These are phyloP conservation scores for Sarcophaga rosellei DNA, from an alignment of 2,888 invertebrate genomes.

Conservation along the genomic window DNA sequence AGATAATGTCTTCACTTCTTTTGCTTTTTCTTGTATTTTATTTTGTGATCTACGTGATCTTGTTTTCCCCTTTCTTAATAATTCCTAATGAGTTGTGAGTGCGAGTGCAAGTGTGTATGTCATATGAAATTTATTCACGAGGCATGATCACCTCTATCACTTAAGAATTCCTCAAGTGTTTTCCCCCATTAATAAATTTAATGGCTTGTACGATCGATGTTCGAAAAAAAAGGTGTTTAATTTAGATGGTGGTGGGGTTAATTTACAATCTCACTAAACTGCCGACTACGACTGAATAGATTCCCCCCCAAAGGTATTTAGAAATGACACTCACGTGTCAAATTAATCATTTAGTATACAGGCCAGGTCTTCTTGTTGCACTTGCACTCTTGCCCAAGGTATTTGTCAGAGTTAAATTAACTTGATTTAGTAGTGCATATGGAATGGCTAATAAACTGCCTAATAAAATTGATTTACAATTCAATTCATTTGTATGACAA, in stretches of 20 bases:
- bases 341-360: slow-evolving; percentile 70
- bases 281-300: not conserved
- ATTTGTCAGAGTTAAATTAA: slow-evolving; percentile 42
- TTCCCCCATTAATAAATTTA: slow-evolving; percentile 26
- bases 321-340: slow-evolving; percentile 74
- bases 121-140: slow-evolving; percentile 57
- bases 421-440: slow-evolving; percentile 65
- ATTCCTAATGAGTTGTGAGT: slow-evolving; percentile 39
- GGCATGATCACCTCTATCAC: not conserved
- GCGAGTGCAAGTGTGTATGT: not conserved
- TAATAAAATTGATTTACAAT: slow-evolving; percentile 62
- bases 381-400: not conserved
- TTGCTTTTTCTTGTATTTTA: too few relatives aligned
- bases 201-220: slow-evolving; percentile 53
- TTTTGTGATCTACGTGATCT: slow-evolving; percentile 22
- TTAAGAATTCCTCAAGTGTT: slow-evolving; percentile 42
- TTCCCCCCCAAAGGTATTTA: slow-evolving; percentile 54
- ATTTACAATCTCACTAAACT: slow-evolving; percentile 51
- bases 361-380: not conserved
- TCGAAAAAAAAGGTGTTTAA: slow-evolving; percentile 39
- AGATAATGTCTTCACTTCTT: slow-evolving; percentile 29
- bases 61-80: slow-evolving; percentile 31
- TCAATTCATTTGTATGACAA: not conserved
- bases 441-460: slow-evolving; percentile 41
- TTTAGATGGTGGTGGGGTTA: slow-evolving; percentile 61